Evolutionary conservation across 2,888 invertebrate genomes (phyloP), one percentile per base, ranked within the genome.

Genomic region (Trissonchulus latispiculum): DNA sequence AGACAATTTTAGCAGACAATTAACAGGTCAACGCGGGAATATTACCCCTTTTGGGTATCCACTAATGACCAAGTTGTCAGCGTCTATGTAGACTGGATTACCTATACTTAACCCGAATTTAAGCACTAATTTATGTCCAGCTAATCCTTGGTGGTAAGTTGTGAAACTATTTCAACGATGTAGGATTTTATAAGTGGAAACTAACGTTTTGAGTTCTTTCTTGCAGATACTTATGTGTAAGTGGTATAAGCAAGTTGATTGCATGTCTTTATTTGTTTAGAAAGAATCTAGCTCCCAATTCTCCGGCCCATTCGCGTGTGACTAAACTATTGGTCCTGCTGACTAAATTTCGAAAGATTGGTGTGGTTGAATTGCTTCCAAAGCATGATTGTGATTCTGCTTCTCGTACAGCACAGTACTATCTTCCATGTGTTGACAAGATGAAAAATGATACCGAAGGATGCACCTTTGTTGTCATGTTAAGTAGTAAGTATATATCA

Each of bases 281-380:
- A 36, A 72, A 72, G 36, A 72, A 72, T 70, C 35, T 72, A 28
- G 35, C 29, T 8, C 68, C 72, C 15, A 71, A 70, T 71, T 72
- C 72, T 32, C n/a, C 35, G n/a, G 72, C 68, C 2, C 70, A 73
- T 59, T 28, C 36, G 2, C 37, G 70, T 3, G 73, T 73, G 48
- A 73, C 73, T n/a, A 73, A 73, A 31, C 28, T 73, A n/a, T 33
- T 73, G 23, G 36, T 71, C 28, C 61, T 73, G 69, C 35, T 73
- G 23, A 73, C 69, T 2, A 29, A 59, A 23, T 73, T 48, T 32
- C 69, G 73, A 2, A 73, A 37, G n/a, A 2, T 71, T 2, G 70
- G 70, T 28, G 15, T 64, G 2, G 73, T 73, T 1, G 73, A 73
- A 33, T 36, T 73, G 35, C 48, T 73, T 36, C 2, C n/a, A 3